Base-by-base conservation (phyloP, 2,888 invertebrate genomes). In the Hydrotaea diabolus region DNA sequence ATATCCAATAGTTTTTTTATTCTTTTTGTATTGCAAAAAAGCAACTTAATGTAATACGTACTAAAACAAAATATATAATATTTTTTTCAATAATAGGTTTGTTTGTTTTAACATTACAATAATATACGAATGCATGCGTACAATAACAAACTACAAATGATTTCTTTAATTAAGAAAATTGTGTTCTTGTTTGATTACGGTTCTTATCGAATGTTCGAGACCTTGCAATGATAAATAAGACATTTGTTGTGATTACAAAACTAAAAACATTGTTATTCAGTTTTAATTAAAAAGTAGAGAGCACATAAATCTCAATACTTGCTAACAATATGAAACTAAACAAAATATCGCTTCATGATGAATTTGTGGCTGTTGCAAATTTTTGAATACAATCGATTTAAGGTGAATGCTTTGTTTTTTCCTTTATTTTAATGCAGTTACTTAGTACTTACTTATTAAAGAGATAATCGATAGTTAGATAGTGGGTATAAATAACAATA, bases 401-500 rank as follows among this genome's bases (percentile, higher is more conserved):
- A 31, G 31, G 31, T 31, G 31, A 31, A n/a, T n/a, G n/a, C n/a
- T n/a, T n/a, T n/a, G n/a, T 7, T 31, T 31, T 75, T 72, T 55
- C 49, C 31, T 46, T 57, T 72, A 36, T 59, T 64, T 78, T 17
- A 62, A 71, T 64, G 59, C 49, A 31, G 31, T 4, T 31, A 31
- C 3, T 31, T 31, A n/a, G 36, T 8, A 57, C 76, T 80, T 76
- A 83, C 72, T 43, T 36, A 4, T 53, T 83, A 64, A 66, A 55
- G n/a, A 62, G 15, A 69, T 62, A 62, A 62, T 62, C 26, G 31
- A 39, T 57, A 57, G 21, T n/a, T 31, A 59, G 31, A 39, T 39
- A 39, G 49, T 49, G 49, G 62, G 62, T 15, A 59, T 19, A 77
- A 19, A 57, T 75, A 74, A 82, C 57, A 80, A 80, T 77, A 84